Base-by-base conservation (phyloP, 2,888 invertebrate genomes). In the Acleris literana region DNA sequence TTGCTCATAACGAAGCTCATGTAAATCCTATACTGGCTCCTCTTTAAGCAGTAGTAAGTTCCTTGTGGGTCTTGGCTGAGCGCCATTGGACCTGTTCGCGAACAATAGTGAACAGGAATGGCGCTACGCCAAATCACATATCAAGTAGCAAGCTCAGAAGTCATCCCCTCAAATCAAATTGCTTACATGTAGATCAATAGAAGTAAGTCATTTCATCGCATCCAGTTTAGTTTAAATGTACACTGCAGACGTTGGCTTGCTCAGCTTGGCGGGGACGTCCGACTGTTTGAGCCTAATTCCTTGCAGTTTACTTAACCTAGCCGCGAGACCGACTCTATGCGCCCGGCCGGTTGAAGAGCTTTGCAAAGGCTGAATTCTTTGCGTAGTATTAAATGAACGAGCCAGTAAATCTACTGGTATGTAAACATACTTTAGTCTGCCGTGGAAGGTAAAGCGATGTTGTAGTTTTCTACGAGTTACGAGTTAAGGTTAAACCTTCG, bases 251-350 rank as follows among this genome's bases (percentile, higher is more conserved):
- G 78, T 81, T 72, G 73, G 53, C 39, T 60, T 64, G 20, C 25
- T 33, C 22, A 22, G 33, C 59, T 76, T 75, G 76, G 78, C 78
- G 81, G 81, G 84, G 82, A 83, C 76, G 76, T 76, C 77, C 70
- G 73, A 74, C 72, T 73, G 73, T 73, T 69, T 77, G 77, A 25
- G 25, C 52, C 55, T 84, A 82, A 84, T 83, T 78, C 76, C 77
- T 79, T 79, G 76, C 79, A 76, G 85, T 86, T 86, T 86, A 74
- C 81, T 81, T 86, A 84, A 81, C 84, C 84, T 81, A 77, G 76
- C 77, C 76, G 71, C 18, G 53, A 66, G 57, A 64, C 60, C 53
- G 56, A 17, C 25, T 69, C 48, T 59, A 53, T 44, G 60, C 51
- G 29, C 60, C 44, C 55, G 17, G 62, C 77, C 64, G 58, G 66